These are phyloP conservation scores for Sarcophaga peregrina DNA, from an alignment of 1,140 invertebrate genomes.

Conservation along the genomic window DNA sequence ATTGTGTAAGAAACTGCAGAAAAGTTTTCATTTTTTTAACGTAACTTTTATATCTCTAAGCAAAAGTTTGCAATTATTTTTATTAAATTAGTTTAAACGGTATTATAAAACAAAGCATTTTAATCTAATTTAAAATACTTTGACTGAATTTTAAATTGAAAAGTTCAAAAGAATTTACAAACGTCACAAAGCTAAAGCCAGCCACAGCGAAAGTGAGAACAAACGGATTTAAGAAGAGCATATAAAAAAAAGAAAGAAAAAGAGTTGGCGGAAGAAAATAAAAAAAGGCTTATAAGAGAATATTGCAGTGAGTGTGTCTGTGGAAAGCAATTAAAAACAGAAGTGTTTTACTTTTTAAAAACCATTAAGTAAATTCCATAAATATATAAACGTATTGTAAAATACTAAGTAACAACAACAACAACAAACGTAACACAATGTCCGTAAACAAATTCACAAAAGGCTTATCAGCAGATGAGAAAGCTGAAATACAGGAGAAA, in stretches of 20 bases:
- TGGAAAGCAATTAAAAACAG: not conserved
- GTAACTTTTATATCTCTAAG: not conserved
- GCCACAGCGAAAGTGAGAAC: constrained; percentile 15
- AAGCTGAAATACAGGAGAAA: constrained; percentile 65
- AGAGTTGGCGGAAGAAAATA: constrained; percentile 20
- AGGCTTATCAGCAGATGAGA: constrained; percentile 64
- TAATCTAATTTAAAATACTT: too few species aligned
- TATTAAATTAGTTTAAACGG: too few species aligned
- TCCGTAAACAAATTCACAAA: constrained; percentile 63
- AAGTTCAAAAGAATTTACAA: not conserved
- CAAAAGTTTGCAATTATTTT: not conserved
- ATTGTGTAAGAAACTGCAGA: not conserved
- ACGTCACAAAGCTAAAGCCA: constrained; percentile 23
- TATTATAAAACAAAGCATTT: too few species aligned
- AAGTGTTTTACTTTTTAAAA: not conserved
- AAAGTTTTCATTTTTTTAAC: constrained; percentile 4
- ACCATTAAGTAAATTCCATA: not conserved
- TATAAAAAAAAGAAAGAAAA: not conserved
- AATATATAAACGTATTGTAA: too few species aligned
- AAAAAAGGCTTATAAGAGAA: not conserved
- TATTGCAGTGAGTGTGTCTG: not conserved
- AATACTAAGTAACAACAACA: not conserved
- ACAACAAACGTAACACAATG: constrained; percentile 55
- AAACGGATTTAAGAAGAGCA: not conserved
- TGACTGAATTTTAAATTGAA: too few species aligned